Percentiles rank a stretch among this genome's conserved stretches.
Evolutionary conservation across 2,888 invertebrate species (phyloP).

Genomic region (Ornithoptera priamus): DNA sequence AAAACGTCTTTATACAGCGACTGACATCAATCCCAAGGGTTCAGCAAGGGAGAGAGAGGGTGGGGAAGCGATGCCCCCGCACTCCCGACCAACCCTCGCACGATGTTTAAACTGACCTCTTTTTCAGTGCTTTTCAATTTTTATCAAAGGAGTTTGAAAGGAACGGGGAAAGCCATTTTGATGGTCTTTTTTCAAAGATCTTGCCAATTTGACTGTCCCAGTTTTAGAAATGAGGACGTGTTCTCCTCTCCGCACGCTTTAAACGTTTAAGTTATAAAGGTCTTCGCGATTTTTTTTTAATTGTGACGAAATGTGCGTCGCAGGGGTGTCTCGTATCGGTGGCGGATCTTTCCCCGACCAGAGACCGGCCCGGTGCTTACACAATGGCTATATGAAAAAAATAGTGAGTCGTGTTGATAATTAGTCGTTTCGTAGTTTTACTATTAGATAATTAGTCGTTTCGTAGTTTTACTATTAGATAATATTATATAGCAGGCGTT

Average conservation of each 20-base stretch:
- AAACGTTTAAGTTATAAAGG: neutral
- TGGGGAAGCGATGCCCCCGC: too few relatives aligned
- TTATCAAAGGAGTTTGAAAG: constrained; percentile 10
- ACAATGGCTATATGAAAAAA: too few relatives aligned
- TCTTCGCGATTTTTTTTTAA: neutral
- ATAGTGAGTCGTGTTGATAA: too few relatives aligned
- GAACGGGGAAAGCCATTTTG: neutral
- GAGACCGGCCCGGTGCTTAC: too few relatives aligned
- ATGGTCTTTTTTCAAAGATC: neutral
- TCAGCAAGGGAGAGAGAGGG: too few relatives aligned
- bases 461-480: too few relatives aligned
- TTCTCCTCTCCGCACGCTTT: neutral
- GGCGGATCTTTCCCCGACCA: neutral
- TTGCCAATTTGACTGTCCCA: neutral
- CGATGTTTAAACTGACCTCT: constrained; percentile 21
- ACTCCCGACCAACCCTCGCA: neutral
- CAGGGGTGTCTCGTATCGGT: neutral
- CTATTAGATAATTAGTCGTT: too few relatives aligned
- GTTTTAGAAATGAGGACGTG: neutral
- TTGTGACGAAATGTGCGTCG: neutral
- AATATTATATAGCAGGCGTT: too few relatives aligned
- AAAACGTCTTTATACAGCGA: too few relatives aligned
- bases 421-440: too few relatives aligned
- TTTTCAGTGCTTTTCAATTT: constrained; percentile 2
- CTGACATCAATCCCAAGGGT: too few relatives aligned